Evolutionary conservation across 2,888 invertebrate species (phyloP).

Genomic region (Scaptomyza flava): DNA sequence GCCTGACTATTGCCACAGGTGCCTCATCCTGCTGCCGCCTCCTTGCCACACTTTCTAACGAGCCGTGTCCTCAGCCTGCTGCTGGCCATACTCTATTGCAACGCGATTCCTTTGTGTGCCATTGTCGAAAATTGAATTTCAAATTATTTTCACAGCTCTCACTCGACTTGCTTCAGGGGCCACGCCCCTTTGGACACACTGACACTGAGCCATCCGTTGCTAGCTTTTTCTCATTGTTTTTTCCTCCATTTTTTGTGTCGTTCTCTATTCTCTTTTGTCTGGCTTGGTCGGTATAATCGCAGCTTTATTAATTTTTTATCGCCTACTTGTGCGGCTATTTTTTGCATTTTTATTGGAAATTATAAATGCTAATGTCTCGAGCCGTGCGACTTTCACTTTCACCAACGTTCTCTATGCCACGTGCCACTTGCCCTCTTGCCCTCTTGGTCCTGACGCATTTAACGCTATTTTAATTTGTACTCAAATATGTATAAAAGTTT

Average conservation of each 20-base stretch:
- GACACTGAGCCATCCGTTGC: slow-evolving; percentile 60
- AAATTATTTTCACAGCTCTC: slow-evolving; percentile 78
- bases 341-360: slow-evolving; percentile 79
- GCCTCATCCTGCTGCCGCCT: slow-evolving; percentile 34
- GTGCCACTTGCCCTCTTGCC: neutral
- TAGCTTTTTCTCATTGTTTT: neutral
- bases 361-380: slow-evolving; percentile 74
- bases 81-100: slow-evolving; percentile 17
- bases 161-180: slow-evolving; percentile 36
- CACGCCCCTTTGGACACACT: slow-evolving; percentile 42
- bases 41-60: slow-evolving; percentile 60
- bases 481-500: slow-evolving; percentile 63
- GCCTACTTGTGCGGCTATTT: slow-evolving; percentile 77
- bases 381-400: slow-evolving; percentile 49
- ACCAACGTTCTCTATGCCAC: neutral
- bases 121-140: slow-evolving; percentile 80
- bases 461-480: slow-evolving; percentile 73
- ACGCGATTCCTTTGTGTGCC: slow-evolving; percentile 77
- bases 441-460: slow-evolving; percentile 39
- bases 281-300: slow-evolving; percentile 68
- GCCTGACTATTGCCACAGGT: slow-evolving; percentile 49
- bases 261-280: slow-evolving; percentile 2
- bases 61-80: slow-evolving; percentile 47
- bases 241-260: slow-evolving; percentile 4
- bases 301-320: slow-evolving; percentile 80